phyloP scores from a whole-genome alignment of 2,113 vertebrate species.

The Deroptyus accipitrinus region DNA sequence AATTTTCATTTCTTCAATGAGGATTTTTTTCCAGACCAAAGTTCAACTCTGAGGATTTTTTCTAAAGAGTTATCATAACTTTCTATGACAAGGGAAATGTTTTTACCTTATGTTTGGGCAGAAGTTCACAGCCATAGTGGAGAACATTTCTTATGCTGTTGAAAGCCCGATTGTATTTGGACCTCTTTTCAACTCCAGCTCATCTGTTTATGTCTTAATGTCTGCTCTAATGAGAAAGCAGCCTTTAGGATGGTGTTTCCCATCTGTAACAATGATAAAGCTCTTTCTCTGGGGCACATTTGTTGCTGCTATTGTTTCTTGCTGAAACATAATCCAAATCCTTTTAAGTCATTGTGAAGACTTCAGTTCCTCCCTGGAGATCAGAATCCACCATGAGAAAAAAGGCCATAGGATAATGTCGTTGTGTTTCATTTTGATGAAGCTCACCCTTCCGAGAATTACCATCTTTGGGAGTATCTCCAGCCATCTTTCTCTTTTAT shows the following conservation, averaged over 20 bases:
- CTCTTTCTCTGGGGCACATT: not conserved
- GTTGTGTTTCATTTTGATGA: not conserved
- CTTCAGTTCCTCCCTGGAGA: not conserved
- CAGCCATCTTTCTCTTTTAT: not conserved
- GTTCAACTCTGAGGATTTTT: not conserved
- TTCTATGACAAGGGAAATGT: not conserved
- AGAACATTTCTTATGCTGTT: not conserved
- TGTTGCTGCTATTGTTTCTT: not conserved
- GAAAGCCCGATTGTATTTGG: not conserved
- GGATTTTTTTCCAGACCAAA: not conserved
- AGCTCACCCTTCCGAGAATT: not conserved
- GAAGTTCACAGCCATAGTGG: not conserved
- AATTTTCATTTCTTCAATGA: not conserved
- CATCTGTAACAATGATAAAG: conserved; percentile 1
- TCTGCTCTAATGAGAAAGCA: not conserved
- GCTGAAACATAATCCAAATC: not conserved
- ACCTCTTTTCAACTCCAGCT: not conserved
- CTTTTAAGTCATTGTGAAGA: conserved; percentile 10
- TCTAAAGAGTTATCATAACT: not conserved
- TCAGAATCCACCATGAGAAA: not conserved
- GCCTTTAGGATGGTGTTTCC: not conserved
- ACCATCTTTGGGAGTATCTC: not conserved
- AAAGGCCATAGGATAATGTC: not conserved
- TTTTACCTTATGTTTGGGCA: not conserved
- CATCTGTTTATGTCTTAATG: not conserved